Base-by-base conservation (phyloP, 2,888 invertebrate species). In the Cyclophora punctaria region DNA sequence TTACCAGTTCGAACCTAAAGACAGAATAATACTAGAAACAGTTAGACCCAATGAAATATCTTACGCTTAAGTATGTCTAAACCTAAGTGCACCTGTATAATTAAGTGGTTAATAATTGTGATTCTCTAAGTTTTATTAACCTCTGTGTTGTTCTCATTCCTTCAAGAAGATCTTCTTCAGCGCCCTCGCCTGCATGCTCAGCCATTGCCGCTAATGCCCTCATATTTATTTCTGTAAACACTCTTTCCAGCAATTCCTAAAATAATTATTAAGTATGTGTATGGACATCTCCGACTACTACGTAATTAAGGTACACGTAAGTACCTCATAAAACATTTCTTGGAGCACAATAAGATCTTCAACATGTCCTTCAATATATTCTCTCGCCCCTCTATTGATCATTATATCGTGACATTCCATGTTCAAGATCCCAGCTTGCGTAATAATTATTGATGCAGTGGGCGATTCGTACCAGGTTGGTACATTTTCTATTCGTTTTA, bases 391-490 rank as follows among this genome's bases (percentile, higher is more conserved):
- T 64, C 68, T 78, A 58, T 79, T 83, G 42, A 83, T 71, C 49
- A 53, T 67, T n/a, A 80, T 71, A 55, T 78, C 75, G 6, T 80
- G 73, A 56, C 83, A 83, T 35, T 83, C 78, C 59, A 83, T 57
- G 48, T 84, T 83, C 3, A 88, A 62, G 48, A 83, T 69, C n/a
- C 82, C 83, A 43, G 82, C 64, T 53, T 64, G 61, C 44, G 69
- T 60, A 37, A 88, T 83, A 2, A 56, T 59, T 20, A 87, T 71
- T 4, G 69, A 49, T 20, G 63, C 53, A 5, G 52, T 67, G 0
- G 94, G 94, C 6, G 90, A 76, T 71, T 94, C 92, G 69, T 92
- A 92, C 69, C 83, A 88, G 0, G 92, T 92, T 0, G 90, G 82
- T 3, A 91, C 83, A n/a, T 77, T 69, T 76, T 94, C 93, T 42